Percentiles rank a stretch among this genome's conserved stretches.
Evolutionary conservation across 35 echinoderm and acorn worm species (phyloP).

Genomic region (Chiridota heheva): DNA sequence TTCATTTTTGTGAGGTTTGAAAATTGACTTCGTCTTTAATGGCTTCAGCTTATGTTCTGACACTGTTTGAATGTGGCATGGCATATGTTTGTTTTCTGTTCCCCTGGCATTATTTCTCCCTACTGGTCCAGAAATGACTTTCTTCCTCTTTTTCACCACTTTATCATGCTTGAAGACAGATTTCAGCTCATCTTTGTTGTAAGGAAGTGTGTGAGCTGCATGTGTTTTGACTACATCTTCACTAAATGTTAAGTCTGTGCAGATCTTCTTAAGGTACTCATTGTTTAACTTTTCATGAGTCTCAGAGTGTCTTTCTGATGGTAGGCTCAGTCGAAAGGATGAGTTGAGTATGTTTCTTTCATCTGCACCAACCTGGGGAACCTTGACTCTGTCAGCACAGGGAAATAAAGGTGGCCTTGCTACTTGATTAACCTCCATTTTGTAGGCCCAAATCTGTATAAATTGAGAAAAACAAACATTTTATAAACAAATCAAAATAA

Average conservation of each 20-base stretch:
- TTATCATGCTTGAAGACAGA: conserved; percentile 43
- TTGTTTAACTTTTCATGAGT: conserved; percentile 48
- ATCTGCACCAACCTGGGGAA: conserved; percentile 85
- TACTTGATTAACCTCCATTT: conserved; percentile 27
- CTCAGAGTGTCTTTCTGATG: conserved; percentile 5
- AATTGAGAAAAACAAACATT: no score
- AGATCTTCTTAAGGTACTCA: conserved; percentile 83
- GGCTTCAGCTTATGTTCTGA: conserved; percentile 75
- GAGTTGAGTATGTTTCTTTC: conserved; percentile 11
- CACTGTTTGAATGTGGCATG: conserved; percentile 76
- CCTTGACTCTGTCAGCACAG: conserved; percentile 80
- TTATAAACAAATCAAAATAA: no score
- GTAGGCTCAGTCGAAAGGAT: conserved; percentile 3
- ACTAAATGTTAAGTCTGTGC: conserved; percentile 75
- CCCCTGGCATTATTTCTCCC: conserved; percentile 60
- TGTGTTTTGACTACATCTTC: conserved; percentile 75
- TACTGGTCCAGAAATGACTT: not conserved
- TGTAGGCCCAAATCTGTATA: no score
- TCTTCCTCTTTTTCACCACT: conserved; percentile 45
- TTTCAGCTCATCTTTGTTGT: conserved; percentile 56
- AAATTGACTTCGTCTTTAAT: conserved; percentile 50
- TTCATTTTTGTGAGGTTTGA: conserved; percentile 32
- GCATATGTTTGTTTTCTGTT: conserved; percentile 71
- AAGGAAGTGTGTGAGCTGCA: conserved; percentile 79
- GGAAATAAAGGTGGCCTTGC: conserved; percentile 45